Base-by-base conservation (phyloP, 1,140 invertebrate genomes). In the Anastrepha obliqua region DNA sequence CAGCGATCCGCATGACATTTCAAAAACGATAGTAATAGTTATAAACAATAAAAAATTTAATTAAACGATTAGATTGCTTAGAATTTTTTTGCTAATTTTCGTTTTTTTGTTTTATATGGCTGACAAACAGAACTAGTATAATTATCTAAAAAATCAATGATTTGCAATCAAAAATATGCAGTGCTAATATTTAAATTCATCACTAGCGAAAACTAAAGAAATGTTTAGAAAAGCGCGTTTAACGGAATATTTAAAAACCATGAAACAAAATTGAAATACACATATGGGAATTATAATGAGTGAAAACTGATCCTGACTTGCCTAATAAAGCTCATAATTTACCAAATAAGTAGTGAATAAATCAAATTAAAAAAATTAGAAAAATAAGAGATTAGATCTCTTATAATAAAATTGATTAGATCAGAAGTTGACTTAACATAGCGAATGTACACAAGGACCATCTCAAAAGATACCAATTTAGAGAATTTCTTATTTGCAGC, bases 381-480 rank as follows among this genome's bases (percentile, higher is more conserved):
- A 60, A 64, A 85, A 87, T 74, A 44, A 87, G 44, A 2, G 17
- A 15, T 81, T 78, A 29, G 29, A 29, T 29, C 29, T 1, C 29
- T 29, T 1, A 29, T 29, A 29, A 29, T 29, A 29, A 29, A 87
- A 87, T 55, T 86, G 86, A 47, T 51, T 20, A 29, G 47, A 78
- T 70, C 67, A 88, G 60, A 86, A 59, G 85, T 15, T 86, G 15
- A 92, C 87, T 51, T 81, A 88, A 87, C 74, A 85, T 88, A 89
- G 89, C 90, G 91, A 91, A 90, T 93, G 89, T 91, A 90, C 94
- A 95, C 96, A 97, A 98, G 97, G 97, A 98, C 97, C 97, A 98
- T 98, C 97, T 98, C 97, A 98, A 98, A 98, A 98, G 97, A 97
- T 97, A 97, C 96, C 96, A 96, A 95, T 89, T 92, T 91, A 90